Evolutionary conservation across 1,140 invertebrate genomes (phyloP), one percentile per base, ranked within the genome.

Genomic region (Colletes latitarsis): DNA sequence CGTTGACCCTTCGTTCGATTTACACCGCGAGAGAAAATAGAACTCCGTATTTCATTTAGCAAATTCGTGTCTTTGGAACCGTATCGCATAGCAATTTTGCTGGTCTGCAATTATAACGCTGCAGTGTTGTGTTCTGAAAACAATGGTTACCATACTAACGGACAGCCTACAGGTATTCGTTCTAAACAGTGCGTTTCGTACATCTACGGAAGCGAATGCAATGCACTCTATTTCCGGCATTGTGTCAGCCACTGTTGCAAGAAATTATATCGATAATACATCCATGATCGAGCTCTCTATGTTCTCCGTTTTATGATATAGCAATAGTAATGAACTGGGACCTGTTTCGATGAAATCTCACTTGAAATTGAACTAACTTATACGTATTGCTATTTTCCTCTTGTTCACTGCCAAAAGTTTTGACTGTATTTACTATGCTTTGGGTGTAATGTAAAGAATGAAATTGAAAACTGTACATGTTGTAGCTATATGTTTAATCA

Each of bases 61-160:
- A 55, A 70, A 60, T 9, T 46, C 12, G 53, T 53, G 57, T 86
- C 62, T 60, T 71, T 49, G 57, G n/a, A 12, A 70, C 17, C n/a
- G 70, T 77, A 73, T 82, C 82, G 19, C 19, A 41, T 4, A 21
- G 52, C 53, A n/a, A 67, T 73, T 84, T 67, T 76, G 41, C 41
- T 60, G 10, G n/a, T 49, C 19, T 19, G 58, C 66, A 76, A 83
- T 85, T 85, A 81, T 85, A 85, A 86, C 85, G 52, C 53, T 57
- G 49, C 67, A 43, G 67, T 68, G 74, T 74, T 78, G 63, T 76
- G 21, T 80, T 69, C 55, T 46, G 58, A 43, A 74, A 58, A 81
- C 57, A 74, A 62, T 64, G 67, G 55, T 19, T 9, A 39, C 49
- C 30, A 8, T 57, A 62, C 30, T 71, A 64, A 57, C 70, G 69